Conservation (phyloP, 1,140 invertebrate species). For the Ooceraea biroi region DNA sequence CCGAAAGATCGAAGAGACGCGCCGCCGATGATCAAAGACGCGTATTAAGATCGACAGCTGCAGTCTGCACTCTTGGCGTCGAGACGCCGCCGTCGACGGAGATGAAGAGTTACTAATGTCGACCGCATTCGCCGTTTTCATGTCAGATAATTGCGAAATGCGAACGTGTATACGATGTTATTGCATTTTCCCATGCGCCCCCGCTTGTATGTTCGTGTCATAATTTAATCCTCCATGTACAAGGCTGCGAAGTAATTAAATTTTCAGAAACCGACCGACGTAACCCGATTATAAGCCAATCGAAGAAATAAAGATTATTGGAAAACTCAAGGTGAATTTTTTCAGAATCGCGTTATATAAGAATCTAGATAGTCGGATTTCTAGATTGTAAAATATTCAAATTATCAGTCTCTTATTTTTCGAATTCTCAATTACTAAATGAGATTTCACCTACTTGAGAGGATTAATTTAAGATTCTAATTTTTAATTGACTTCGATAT, state of each 20-base stretch:
- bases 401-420: not conserved
- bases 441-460: not conserved
- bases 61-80: slow-evolving; percentile 50
- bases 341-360: not conserved
- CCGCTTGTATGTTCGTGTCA: not conserved
- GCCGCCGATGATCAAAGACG: slow-evolving; percentile 58
- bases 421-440: not conserved
- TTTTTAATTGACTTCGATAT: slow-evolving; percentile 8
- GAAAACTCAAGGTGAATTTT: not conserved
- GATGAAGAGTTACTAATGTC: slow-evolving; percentile 55
- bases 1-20: slow-evolving; percentile 58
- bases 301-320: not conserved
- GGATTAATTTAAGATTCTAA: slow-evolving; percentile 16
- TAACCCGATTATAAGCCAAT: not conserved
- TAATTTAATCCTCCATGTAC: not conserved
- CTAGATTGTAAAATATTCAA: slow-evolving; percentile 2
- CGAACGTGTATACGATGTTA: slow-evolving; percentile 6
- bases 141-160: not conserved
- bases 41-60: slow-evolving; percentile 66
- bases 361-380: not conserved
- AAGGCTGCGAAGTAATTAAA: not conserved
- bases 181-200: slow-evolving; percentile 7
- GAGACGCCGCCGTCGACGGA: slow-evolving; percentile 30
- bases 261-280: slow-evolving; percentile 4
- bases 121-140: slow-evolving; percentile 22